These are phyloP conservation scores for Zaprionus ghesquierei DNA, from an alignment of 1,140 invertebrate species.

Conservation along the genomic window DNA sequence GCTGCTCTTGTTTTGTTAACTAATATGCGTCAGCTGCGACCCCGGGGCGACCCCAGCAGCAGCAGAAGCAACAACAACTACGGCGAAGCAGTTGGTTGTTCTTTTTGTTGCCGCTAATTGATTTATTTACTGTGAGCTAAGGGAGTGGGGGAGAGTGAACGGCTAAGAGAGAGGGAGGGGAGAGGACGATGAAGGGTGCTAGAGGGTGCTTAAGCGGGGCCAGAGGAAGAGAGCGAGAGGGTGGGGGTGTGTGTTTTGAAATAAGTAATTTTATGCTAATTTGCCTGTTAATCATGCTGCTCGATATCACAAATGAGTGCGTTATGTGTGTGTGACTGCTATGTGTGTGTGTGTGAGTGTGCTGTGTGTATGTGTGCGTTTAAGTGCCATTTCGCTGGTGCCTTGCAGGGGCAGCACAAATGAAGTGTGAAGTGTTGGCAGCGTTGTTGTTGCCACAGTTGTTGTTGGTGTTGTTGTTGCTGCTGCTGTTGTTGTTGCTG, in stretches of 20 bases:
- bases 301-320: neutral
- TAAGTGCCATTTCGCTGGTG: constrained; percentile 52
- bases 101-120: constrained; percentile 70
- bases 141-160: neutral
- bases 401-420: constrained; percentile 42
- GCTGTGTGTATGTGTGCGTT: constrained; percentile 18
- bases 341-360: constrained; percentile 9
- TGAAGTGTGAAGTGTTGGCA: constrained; percentile 73
- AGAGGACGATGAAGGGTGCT: neutral
- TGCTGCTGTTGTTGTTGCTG: constrained; percentile 17
- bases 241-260: constrained; percentile 59
- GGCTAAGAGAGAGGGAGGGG: neutral
- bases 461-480: constrained; percentile 14
- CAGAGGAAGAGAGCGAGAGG: neutral
- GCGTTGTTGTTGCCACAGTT: constrained; percentile 46
- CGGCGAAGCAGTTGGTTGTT: constrained; percentile 20
- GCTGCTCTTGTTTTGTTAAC: constrained; percentile 53
- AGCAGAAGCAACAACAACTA: constrained; percentile 10
- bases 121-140: constrained; percentile 69
- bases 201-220: neutral
- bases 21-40: constrained; percentile 68
- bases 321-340: neutral
- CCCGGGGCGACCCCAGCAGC: constrained; percentile 16
- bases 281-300: constrained; percentile 69
- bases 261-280: constrained; percentile 76